phyloP scores from a whole-genome alignment of 2,797 vertebrate species.

The Merluccius polli region DNA sequence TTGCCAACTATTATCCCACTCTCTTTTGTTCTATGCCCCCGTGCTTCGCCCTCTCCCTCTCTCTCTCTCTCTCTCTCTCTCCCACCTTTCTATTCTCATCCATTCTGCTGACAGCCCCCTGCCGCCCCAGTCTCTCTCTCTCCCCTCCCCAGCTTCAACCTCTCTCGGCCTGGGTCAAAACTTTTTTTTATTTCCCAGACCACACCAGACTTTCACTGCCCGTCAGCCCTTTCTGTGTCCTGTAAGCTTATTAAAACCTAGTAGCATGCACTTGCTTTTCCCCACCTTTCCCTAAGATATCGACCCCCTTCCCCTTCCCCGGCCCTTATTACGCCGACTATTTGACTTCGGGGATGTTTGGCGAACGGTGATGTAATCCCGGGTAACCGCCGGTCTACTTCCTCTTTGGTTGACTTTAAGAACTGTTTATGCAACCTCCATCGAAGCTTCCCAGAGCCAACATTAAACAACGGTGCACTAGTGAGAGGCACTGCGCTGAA shows the following conservation, averaged over 20 bases:
- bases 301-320: neutral
- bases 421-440: too few relatives aligned
- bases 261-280: neutral
- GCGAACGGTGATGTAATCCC: neutral
- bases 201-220: neutral
- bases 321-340: neutral
- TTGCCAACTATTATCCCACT: slow-evolving; percentile 46
- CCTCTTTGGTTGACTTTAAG: neutral
- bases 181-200: slow-evolving; percentile 2
- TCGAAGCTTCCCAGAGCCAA: too few relatives aligned
- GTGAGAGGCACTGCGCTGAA: too few relatives aligned
- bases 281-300: neutral
- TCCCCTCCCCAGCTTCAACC: slow-evolving; percentile 4
- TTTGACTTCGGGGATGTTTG: neutral
- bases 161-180: neutral
- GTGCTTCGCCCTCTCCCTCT: neutral
- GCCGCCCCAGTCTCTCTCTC: neutral
- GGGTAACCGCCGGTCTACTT: neutral
- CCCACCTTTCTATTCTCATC: neutral
- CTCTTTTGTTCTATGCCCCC: neutral
- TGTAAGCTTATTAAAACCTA: neutral
- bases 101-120: neutral
- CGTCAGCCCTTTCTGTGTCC: neutral
- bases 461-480: too few relatives aligned
- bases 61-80: slow-evolving; percentile 14